A percentile compares a stretch with the other conserved stretches of the same genome.
These are phyloP conservation scores for Tinea semifulvella DNA, from an alignment of 2,888 invertebrate species.

Conservation along the genomic window DNA sequence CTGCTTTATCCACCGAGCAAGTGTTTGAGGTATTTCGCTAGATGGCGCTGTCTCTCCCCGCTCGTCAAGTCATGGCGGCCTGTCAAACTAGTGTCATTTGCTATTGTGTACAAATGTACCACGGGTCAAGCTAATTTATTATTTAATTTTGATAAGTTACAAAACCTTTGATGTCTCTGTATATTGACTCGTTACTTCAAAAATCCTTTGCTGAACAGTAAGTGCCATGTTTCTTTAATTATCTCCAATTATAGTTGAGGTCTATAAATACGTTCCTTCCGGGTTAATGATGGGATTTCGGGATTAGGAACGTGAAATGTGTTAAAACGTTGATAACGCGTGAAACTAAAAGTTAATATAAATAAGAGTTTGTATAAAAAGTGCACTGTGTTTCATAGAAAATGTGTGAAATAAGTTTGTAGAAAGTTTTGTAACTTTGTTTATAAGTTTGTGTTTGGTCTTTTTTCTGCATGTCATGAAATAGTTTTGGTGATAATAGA, in stretches of 20 bases:
- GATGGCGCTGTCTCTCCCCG: constrained; percentile 36
- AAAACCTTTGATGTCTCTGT: constrained; percentile 10
- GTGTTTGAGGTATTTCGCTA: constrained; percentile 25
- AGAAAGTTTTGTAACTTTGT: constrained; percentile 30
- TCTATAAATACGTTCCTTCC: constrained; percentile 43
- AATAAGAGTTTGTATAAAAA: not conserved
- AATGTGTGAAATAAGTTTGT: not conserved
- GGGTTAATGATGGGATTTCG: constrained; percentile 42
- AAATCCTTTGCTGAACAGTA: not conserved
- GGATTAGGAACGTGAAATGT: constrained; percentile 17
- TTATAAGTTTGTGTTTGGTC: constrained; percentile 53
- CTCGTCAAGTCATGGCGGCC: constrained; percentile 24
- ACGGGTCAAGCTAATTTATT: constrained; percentile 57
- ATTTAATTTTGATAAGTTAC: constrained; percentile 35
- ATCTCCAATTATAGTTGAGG: constrained; percentile 21
- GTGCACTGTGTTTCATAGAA: not conserved
- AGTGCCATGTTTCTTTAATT: constrained; percentile 41
- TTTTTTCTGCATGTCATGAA: constrained; percentile 27
- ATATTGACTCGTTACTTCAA: not conserved
- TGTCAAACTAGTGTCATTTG: constrained; percentile 22
- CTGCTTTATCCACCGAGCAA: constrained; percentile 16
- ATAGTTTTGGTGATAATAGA: not conserved
- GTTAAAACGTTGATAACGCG: not conserved
- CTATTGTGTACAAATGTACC: constrained; percentile 50
- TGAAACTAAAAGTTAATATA: not conserved